These are phyloP conservation scores for Gracilinanus agilis DNA, from an alignment of 2,113 vertebrate species.

Conservation along the genomic window DNA sequence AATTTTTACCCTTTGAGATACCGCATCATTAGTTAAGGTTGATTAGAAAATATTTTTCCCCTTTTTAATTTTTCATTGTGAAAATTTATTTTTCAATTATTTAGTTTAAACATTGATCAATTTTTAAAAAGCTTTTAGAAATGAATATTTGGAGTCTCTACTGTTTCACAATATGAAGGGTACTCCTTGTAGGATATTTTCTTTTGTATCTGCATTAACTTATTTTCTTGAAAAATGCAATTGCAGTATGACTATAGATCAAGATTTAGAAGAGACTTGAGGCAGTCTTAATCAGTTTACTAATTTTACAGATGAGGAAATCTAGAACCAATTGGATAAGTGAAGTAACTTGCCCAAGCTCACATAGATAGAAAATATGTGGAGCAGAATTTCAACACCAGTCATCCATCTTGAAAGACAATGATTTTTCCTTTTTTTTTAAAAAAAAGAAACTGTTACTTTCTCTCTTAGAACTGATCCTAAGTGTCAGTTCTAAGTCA, in stretches of 20 bases:
- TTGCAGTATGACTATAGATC: background rate
- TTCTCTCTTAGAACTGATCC: no score
- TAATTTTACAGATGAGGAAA: background rate
- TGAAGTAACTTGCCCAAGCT: background rate
- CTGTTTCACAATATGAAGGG: background rate
- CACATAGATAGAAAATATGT: background rate
- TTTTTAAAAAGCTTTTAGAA: slow-evolving; percentile 39
- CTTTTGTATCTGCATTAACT: background rate
- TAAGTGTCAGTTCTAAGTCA: no score
- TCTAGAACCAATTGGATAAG: background rate
- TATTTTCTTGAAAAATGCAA: slow-evolving; percentile 25
- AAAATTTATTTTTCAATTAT: background rate
- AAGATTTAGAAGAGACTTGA: background rate
- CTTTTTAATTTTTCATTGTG: background rate
- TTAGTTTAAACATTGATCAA: background rate
- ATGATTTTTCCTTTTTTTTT: no score
- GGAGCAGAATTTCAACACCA: background rate
- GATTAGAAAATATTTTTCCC: background rate
- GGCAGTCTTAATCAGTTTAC: background rate
- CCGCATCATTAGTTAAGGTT: slow-evolving; percentile 6
- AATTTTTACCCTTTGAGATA: background rate
- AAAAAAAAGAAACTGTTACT: no score
- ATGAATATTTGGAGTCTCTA: background rate
- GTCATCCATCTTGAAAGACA: background rate
- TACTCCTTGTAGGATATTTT: background rate